Evolutionary conservation across 2,797 vertebrate genomes (phyloP), one percentile per base, ranked within the genome.

Genomic region (Pseudochromis fuscus): DNA sequence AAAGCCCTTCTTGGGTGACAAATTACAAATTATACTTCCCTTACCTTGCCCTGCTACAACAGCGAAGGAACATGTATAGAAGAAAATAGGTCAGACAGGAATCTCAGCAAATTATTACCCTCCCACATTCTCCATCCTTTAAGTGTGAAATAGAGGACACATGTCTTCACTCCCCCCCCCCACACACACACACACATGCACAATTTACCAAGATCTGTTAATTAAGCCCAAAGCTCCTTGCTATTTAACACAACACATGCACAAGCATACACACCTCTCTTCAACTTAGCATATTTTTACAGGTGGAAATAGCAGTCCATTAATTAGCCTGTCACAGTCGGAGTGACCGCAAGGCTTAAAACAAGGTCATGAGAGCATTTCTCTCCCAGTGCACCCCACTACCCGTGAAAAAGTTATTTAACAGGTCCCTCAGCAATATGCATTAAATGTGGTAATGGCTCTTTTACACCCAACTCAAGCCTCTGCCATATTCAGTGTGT

Each of bases 241-340:
- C 72, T 82, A 42, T 77, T 82, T 73, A 78, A 55, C 60, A 58
- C 79, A 78, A 53, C 50, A 78, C 57, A 70, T 65, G 33, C 18
- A 3, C 57, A 25, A 19, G 44, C 50, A 56, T 27, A 59, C 79
- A 67, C 67, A 63, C 69, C 64, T 78, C 74, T 57, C 35, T 71
- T 77, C 62, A 68, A 31, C 56, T 75, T 80, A 69, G 75, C 81
- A 83, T 77, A 79, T 73, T 84, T 85, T 73, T 77, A 77, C 82
- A 84, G 62, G 83, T 81, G 57, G 79, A 89, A 89, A 82, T 77
- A 84, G 82, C 67, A 45, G 64, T 84, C 79, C 77, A 86, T 93
- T 94, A 93, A 93, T 93, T 88, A 89, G 79, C 57, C 48, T 82
- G 81, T 83, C 82, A 81, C 85, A 82, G 69, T 82, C 35, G 30